Base-by-base conservation (phyloP, 2,797 vertebrate species). In the Tarsius wallacei region DNA sequence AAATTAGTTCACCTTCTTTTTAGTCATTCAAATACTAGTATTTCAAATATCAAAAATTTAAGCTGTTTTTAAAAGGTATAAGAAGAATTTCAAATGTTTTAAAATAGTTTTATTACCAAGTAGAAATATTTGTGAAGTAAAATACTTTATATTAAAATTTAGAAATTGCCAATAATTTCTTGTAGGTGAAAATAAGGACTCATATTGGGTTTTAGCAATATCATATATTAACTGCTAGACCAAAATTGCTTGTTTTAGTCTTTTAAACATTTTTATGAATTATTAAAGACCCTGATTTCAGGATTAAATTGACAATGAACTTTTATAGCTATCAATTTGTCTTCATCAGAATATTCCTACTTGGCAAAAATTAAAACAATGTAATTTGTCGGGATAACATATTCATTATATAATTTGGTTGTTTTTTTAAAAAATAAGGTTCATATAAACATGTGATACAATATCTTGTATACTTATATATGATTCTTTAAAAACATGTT, bases 1-100 rank as follows among this genome's bases (percentile, higher is more conserved):
- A 76, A 97, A 98, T 86, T 94, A 98, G 90, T 90, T 98, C 93
- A 97, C 85, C 11, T 97, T 98, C 33, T 76, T 93, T 94, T 96
- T 95, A 97, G 74, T 97, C 97, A 97, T 95, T 93, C 89, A 97
- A 92, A 97, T 82, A 64, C 22, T 59, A 73, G n/a, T 36, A 83
- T 83, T 84, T 93, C 71, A 93, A 92, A 97, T 90, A 93, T 76
- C 21, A 97, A 96, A 47, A 88, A 93, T 94, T 98, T 97, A 97
- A 98, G 80, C 64, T 94, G 55, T 33, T 78, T 91, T 88, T 19
- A 94, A 97, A 97, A 98, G 42, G 42, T 93, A 90, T 84, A 93
- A 59, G 14, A 94, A 98, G 66, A 97, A 66, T 97, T 61, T 82
- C 63, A 89, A 93, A 93, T 96, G 86, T 87, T 97, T 42, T 78